Conservation (phyloP, 2,888 invertebrate species). For the Sussaba pulchella region DNA sequence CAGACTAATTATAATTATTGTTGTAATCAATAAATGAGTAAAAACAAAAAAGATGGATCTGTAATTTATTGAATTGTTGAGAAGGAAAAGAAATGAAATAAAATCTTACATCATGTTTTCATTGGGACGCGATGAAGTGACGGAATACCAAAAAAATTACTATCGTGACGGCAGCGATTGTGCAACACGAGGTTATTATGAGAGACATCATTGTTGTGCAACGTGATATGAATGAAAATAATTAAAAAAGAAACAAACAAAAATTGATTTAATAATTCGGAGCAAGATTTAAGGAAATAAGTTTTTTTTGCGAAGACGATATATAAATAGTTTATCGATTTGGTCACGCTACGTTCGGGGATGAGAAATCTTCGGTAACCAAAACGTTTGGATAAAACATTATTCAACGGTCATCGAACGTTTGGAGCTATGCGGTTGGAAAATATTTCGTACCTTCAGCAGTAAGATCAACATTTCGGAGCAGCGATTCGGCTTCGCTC, state of each 20-base stretch:
- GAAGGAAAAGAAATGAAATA: conserved; percentile 10
- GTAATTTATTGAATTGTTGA: neutral
- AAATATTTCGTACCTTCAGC: neutral
- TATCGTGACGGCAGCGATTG: conserved; percentile 19
- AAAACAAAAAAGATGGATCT: neutral
- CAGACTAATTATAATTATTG: too few relatives aligned
- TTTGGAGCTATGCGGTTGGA: neutral
- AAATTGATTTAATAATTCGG: too few relatives aligned
- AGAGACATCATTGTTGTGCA: conserved; percentile 1
- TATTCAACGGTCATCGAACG: neutral
- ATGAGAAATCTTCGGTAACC: neutral
- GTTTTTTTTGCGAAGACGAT: neutral
- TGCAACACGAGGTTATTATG: conserved; percentile 42
- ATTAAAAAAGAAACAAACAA: neutral
- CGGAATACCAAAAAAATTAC: neutral
- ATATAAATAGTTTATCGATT: neutral
- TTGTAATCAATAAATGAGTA: too few relatives aligned
- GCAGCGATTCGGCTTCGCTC: too few relatives aligned
- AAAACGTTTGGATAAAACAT: conserved; percentile 2
- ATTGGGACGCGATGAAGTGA: neutral
- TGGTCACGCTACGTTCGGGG: neutral
- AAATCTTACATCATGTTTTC: conserved; percentile 19
- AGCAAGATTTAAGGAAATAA: neutral
- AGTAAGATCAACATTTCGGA: conserved; percentile 10
- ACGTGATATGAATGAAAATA: neutral